Conservation (phyloP, 2,888 invertebrate species). For the Ochlodes sylvanus region DNA sequence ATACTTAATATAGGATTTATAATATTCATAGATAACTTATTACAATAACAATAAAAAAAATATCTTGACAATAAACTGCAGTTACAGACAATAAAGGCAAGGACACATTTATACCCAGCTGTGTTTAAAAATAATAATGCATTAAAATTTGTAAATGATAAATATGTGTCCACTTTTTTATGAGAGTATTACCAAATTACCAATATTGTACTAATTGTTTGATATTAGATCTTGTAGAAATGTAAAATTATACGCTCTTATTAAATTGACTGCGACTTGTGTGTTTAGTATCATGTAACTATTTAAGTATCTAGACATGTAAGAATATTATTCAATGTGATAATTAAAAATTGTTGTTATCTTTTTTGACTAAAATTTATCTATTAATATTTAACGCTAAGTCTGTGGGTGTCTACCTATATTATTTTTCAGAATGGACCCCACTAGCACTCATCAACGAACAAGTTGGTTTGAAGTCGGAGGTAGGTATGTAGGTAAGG, state of each 20-base stretch:
- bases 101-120: not conserved
- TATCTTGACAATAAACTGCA: not conserved
- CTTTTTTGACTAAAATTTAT: conserved; percentile 48
- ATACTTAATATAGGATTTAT: too few relatives aligned
- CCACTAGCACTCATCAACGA: too few relatives aligned
- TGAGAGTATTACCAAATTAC: not conserved
- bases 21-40: too few relatives aligned
- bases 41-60: too few relatives aligned
- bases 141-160: not conserved
- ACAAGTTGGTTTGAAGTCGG: too few relatives aligned
- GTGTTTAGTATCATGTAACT: conserved; percentile 11
- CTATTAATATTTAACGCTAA: conserved; percentile 5
- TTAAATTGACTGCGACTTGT: conserved; percentile 37
- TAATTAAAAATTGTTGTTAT: conserved; percentile 56
- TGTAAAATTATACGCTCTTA: conserved; percentile 10
- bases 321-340: conserved; percentile 54
- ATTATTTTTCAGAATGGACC: too few relatives aligned
- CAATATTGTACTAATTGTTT: not conserved
- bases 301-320: not conserved
- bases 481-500: too few relatives aligned
- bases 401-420: not conserved
- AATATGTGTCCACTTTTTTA: not conserved
- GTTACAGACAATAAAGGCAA: not conserved
- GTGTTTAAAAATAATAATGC: not conserved
- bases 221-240: not conserved